Base-by-base conservation (phyloP, 2,113 vertebrate genomes). In the Atrichornis clamosus region DNA sequence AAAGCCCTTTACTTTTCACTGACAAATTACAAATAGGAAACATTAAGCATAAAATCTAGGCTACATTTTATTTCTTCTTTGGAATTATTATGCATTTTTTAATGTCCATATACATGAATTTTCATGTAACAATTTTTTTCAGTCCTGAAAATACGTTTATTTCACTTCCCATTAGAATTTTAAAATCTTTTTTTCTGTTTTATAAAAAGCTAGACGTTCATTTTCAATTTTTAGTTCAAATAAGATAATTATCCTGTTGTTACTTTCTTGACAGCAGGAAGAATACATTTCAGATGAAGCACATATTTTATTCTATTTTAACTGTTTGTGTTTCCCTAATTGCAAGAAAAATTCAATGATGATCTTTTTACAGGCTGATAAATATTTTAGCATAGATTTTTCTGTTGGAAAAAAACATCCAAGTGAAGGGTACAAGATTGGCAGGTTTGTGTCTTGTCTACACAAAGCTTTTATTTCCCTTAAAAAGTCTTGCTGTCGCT, bases 281-380 rank as follows among this genome's bases (percentile, higher is more conserved):
- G 84, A 95, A 90, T 93, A 84, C 73, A 46, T 90, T 92, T 94
- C 90, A 96, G 76, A 90, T 68, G 83, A 96, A 96, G 69, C 80
- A 65, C 96, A 97, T 97, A 94, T 97, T 95, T 96, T 97, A 97
- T 97, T 97, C 96, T 96, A 73, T 97, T 96, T 96, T 96, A 96
- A 96, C 96, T 97, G 92, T 84, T 97, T 96, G 90, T 97, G 96
- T 96, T 96, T 95, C 92, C 80, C 86, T 97, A 96, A 96, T 96
- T 97, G 96, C 88, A 96, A 96, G 96, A 95, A 96, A 95, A 96
- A 95, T 58, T 95, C 96, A 96, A 90, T 92, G 96, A 95, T 97
- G 80, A 96, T 97, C 96, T 95, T 96, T 96, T 96, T 96, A 95
- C 90, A 92, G 92, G 72, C 76, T 96, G 86, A 96, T 96, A 96